phyloP scores from a whole-genome alignment of 2,797 vertebrate species.

The Spea hammondii region DNA sequence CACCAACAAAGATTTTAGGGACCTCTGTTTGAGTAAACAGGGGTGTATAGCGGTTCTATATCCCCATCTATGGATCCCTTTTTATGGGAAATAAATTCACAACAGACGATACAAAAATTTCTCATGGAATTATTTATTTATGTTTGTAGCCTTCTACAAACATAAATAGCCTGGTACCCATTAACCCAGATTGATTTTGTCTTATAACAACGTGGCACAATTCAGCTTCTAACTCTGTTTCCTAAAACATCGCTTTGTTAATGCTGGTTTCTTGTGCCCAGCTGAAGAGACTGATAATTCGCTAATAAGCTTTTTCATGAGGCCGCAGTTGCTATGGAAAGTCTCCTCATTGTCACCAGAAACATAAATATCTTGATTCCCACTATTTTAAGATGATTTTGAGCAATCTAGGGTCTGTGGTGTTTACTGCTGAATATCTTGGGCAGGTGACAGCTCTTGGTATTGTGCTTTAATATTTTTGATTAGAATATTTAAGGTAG shows the following conservation, averaged over 20 bases:
- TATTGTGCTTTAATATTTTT: too few relatives aligned
- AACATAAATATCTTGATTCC: constrained; percentile 4
- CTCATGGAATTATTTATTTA: too few relatives aligned
- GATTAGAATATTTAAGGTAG: too few relatives aligned
- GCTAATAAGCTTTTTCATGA: constrained; percentile 7
- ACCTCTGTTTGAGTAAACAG: too few relatives aligned
- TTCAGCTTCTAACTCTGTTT: background rate
- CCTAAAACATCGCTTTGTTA: constrained; percentile 7
- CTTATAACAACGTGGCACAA: background rate
- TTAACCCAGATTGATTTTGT: too few relatives aligned
- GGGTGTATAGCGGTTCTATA: too few relatives aligned
- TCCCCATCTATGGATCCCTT: too few relatives aligned
- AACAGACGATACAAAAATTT: too few relatives aligned
- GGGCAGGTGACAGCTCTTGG: background rate
- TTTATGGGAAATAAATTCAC: too few relatives aligned
- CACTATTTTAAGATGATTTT: background rate
- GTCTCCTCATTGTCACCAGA: constrained; percentile 3
- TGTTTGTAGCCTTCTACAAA: too few relatives aligned
- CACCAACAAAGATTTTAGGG: too few relatives aligned
- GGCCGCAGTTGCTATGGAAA: constrained; percentile 15
- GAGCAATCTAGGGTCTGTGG: constrained; percentile 1
- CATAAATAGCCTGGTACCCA: too few relatives aligned
- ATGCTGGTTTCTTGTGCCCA: background rate
- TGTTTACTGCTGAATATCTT: background rate
- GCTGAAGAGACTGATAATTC: constrained; percentile 20